Conservation (phyloP, 2,888 invertebrate species). For the Philonicus albiceps region DNA sequence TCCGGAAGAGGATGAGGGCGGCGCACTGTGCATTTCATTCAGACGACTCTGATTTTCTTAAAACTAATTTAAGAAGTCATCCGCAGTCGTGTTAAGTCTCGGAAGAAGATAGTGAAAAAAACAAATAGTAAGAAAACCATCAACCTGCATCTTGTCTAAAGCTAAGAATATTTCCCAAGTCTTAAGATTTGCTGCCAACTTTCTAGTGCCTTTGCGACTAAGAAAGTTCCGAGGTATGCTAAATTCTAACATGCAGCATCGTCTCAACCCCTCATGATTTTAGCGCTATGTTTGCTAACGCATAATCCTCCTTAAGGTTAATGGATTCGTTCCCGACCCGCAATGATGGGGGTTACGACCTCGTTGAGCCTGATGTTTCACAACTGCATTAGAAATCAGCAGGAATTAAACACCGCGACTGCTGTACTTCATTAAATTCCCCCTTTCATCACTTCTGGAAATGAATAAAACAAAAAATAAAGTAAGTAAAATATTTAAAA, state of each 20-base stretch:
- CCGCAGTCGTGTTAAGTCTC: neutral
- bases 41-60: neutral
- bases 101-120: neutral
- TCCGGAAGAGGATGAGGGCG: neutral
- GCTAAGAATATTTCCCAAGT: neutral
- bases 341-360: constrained; percentile 28
- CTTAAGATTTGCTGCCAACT: neutral
- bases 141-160: neutral
- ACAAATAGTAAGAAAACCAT: too few relatives aligned
- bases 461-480: neutral
- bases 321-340: constrained; percentile 24
- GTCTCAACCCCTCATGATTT: neutral
- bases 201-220: neutral
- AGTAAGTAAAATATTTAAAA: neutral
- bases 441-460: neutral
- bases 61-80: neutral
- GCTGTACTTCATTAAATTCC: neutral
- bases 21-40: neutral
- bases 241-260: constrained; percentile 7
- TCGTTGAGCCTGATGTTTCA: neutral
- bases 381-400: neutral
- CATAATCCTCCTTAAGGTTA: constrained; percentile 35
- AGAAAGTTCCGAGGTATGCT: neutral
- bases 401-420: neutral
- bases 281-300: neutral